Conservation (phyloP, 2,113 vertebrate species). For the Castor canadensis region DNA sequence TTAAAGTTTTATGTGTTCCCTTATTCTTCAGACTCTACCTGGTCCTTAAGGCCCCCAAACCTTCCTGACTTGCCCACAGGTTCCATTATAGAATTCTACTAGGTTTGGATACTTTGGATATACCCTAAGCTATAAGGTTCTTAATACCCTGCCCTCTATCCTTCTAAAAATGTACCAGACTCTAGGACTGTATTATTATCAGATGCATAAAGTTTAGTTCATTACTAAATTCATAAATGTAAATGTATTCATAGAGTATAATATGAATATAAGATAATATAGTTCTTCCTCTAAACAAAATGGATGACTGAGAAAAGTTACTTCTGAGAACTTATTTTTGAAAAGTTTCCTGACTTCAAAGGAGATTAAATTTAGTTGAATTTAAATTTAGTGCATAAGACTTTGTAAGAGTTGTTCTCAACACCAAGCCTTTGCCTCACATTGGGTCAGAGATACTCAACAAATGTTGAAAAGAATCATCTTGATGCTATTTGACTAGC, state of each 20-base stretch:
- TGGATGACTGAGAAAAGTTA: neutral
- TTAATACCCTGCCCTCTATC: neutral
- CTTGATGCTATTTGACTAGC: neutral
- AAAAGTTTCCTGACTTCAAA: neutral
- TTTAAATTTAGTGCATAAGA: neutral
- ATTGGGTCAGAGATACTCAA: neutral
- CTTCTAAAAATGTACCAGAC: neutral
- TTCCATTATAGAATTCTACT: neutral
- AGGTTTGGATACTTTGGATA: neutral
- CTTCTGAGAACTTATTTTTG: constrained; percentile 7
- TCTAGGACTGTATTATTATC: neutral
- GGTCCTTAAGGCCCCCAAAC: neutral
- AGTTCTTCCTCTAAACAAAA: neutral
- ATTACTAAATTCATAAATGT: neutral
- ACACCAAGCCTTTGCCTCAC: neutral
- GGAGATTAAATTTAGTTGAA: no score
- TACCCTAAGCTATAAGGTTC: neutral
- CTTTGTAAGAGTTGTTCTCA: neutral
- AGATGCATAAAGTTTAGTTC: neutral
- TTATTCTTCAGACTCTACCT: neutral
- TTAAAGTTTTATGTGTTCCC: neutral
- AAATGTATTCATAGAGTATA: neutral
- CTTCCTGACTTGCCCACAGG: neutral
- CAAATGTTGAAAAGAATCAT: neutral
- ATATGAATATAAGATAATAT: neutral